Percentiles rank a stretch among this genome's conserved stretches.
These are phyloP conservation scores for Ursus arctos DNA, from an alignment of 2,113 vertebrate genomes.

Conservation along the genomic window DNA sequence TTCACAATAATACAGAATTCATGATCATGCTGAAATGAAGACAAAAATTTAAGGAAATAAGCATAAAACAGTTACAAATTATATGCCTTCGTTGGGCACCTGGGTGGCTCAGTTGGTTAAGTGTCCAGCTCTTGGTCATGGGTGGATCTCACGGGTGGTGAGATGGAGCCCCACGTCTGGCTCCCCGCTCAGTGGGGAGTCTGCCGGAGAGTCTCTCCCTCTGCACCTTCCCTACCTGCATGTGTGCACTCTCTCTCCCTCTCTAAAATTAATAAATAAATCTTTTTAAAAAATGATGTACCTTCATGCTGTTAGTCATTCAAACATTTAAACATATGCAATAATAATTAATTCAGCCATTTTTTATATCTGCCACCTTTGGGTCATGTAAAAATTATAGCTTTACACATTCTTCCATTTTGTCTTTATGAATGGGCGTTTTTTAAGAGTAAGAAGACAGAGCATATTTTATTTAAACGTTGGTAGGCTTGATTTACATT, in stretches of 20 bases:
- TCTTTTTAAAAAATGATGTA: neutral
- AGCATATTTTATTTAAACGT: neutral
- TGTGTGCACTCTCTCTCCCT: too few species aligned
- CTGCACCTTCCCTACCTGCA: too few species aligned
- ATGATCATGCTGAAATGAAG: conserved; percentile 11
- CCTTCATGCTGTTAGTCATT: conserved; percentile 40
- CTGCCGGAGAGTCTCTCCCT: neutral
- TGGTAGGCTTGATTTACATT: neutral
- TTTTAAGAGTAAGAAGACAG: neutral
- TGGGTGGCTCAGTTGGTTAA: neutral
- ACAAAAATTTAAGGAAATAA: conserved; percentile 47
- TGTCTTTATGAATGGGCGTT: neutral
- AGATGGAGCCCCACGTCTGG: too few species aligned
- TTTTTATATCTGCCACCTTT: neutral
- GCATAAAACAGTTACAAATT: neutral
- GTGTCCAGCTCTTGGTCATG: neutral
- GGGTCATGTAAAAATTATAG: neutral
- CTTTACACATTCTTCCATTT: conserved; percentile 5
- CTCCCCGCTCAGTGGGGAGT: neutral
- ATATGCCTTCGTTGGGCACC: neutral
- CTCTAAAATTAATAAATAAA: too few species aligned
- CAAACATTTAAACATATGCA: neutral
- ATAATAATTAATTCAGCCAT: conserved; percentile 39
- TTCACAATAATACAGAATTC: neutral
- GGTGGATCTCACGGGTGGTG: neutral